A percentile compares a stretch with the other conserved stretches of the same genome.
phyloP scores from a whole-genome alignment of 2,113 vertebrate species.

The Hydropotes inermis region DNA sequence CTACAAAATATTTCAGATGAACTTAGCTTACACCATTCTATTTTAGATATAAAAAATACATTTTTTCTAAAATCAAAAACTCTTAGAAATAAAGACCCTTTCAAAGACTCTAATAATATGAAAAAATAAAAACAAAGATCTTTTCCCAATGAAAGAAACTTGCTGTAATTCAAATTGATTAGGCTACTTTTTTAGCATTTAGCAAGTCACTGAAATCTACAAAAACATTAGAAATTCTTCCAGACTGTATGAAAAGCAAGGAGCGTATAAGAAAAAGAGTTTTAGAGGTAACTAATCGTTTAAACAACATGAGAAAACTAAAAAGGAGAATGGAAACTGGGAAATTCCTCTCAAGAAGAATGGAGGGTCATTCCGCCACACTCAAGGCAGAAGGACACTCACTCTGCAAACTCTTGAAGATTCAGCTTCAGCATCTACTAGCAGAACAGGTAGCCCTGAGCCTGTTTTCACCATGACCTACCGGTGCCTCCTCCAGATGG shows the following conservation, averaged over 20 bases:
- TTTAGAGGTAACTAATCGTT: neutral
- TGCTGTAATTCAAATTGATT: neutral
- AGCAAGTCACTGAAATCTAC: neutral
- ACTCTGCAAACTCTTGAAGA: neutral
- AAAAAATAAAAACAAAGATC: neutral
- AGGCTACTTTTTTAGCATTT: neutral
- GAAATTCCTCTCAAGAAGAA: constrained; percentile 40
- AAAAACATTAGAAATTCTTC: neutral
- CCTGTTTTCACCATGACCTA: constrained; percentile 42
- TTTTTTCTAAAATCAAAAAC: neutral
- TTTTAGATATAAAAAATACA: neutral
- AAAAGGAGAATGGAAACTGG: constrained; percentile 69
- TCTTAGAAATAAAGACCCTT: neutral
- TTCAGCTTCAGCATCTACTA: neutral
- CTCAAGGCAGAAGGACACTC: constrained; percentile 44
- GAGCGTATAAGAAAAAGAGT: neutral
- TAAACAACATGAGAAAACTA: constrained; percentile 68
- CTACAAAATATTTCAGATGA: neutral
- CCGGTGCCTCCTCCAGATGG: neutral
- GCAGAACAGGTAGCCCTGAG: neutral
- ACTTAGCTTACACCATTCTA: neutral
- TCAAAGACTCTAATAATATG: neutral
- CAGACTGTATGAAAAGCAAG: neutral
- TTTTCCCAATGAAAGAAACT: neutral
- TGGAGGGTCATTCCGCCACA: neutral